phyloP scores from a whole-genome alignment of 2,888 invertebrate species.

The Phortica magna region DNA sequence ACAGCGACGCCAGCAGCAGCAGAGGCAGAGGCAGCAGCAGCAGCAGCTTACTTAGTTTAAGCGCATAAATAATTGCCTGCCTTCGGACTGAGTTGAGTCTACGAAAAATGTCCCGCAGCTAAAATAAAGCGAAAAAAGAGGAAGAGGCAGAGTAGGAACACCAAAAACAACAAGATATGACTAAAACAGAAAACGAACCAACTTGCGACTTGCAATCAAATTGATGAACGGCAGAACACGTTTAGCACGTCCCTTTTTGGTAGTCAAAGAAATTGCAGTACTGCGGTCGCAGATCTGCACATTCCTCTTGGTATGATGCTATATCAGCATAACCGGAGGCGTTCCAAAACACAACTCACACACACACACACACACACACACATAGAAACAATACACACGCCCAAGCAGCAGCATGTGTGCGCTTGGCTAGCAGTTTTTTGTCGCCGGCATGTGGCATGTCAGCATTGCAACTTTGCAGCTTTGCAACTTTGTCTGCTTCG shows the following conservation, averaged over 20 bases:
- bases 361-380: background rate
- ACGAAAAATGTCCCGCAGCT: slow-evolving; percentile 36
- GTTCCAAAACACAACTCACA: slow-evolving; percentile 46
- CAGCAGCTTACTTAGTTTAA: slow-evolving; percentile 24
- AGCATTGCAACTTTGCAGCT: slow-evolving; percentile 35
- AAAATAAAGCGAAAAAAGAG: slow-evolving; percentile 31
- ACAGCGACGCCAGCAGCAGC: background rate
- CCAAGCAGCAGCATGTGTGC: background rate
- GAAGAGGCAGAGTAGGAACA: slow-evolving; percentile 26
- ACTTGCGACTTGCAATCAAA: slow-evolving; percentile 48
- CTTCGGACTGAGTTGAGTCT: slow-evolving; percentile 8
- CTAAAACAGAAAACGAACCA: slow-evolving; percentile 35
- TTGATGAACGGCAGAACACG: slow-evolving; percentile 56
- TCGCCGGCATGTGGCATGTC: background rate
- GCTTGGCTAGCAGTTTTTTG: background rate
- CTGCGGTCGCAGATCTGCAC: background rate
- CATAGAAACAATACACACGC: background rate
- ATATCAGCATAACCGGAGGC: slow-evolving; percentile 56
- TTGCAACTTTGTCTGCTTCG: slow-evolving; percentile 36
- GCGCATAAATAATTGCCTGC: slow-evolving; percentile 40
- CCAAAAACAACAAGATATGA: slow-evolving; percentile 32
- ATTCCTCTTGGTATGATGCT: background rate
- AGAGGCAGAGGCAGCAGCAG: background rate
- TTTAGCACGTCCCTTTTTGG: slow-evolving; percentile 37
- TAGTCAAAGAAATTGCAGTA: slow-evolving; percentile 22